Percentiles rank a stretch among this genome's conserved stretches.
phyloP scores from a whole-genome alignment of 2,888 invertebrate genomes.

The Thera britannica region DNA sequence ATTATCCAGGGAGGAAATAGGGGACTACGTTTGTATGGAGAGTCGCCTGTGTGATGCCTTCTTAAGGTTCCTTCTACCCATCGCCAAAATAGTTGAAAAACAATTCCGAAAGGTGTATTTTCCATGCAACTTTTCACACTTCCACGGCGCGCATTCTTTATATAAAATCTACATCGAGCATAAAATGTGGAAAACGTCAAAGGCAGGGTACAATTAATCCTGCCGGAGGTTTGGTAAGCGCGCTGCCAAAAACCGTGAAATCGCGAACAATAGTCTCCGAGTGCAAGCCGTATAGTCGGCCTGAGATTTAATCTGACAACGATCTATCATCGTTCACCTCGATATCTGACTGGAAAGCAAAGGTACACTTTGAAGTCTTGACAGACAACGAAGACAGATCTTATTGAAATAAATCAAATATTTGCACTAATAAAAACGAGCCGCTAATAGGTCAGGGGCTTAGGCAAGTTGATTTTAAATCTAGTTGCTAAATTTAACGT shows the following conservation, averaged over 20 bases:
- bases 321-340: constrained; percentile 2
- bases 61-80: neutral
- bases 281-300: neutral
- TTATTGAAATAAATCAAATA: too few species aligned
- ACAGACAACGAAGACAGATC: too few species aligned
- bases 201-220: constrained; percentile 59
- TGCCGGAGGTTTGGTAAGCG: constrained; percentile 34
- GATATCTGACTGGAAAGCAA: neutral
- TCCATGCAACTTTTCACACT: constrained; percentile 1
- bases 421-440: too few species aligned
- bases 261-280: constrained; percentile 51
- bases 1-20: too few species aligned
- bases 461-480: too few species aligned
- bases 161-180: constrained; percentile 34
- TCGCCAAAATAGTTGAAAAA: neutral
- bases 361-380: too few species aligned
- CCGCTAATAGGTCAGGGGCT: too few species aligned
- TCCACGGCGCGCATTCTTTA: constrained; percentile 18
- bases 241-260: constrained; percentile 61
- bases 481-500: too few species aligned
- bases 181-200: constrained; percentile 55
- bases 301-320: constrained; percentile 2
- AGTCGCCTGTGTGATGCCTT: too few species aligned
- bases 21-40: too few species aligned
- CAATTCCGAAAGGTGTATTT: neutral